A percentile compares a stretch with the other conserved stretches of the same genome.
Evolutionary conservation across 92 coral and sea anemone genomes (phyloP).

Genomic region (Epizoanthus ramosus): DNA sequence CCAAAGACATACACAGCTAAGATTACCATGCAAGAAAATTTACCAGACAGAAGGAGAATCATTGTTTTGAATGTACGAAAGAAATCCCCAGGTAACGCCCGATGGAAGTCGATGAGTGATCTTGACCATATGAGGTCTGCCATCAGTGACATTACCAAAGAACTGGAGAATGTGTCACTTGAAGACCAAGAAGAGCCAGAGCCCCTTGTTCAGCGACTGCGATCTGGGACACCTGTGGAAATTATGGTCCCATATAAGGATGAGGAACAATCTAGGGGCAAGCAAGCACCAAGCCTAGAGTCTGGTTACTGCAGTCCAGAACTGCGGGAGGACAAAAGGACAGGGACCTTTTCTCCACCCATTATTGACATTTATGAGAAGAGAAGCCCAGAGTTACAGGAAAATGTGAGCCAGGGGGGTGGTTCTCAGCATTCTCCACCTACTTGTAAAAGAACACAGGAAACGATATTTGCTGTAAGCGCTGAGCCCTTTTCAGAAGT

Average conservation of each 20-base stretch:
- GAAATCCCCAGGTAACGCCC: slow-evolving; percentile 63
- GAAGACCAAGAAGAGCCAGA: slow-evolving; percentile 17
- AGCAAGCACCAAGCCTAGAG: not conserved
- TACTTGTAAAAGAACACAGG: slow-evolving; percentile 5
- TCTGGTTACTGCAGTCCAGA: slow-evolving; percentile 19
- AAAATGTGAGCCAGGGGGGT: not conserved
- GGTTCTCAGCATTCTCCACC: not conserved
- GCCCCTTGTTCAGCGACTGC: slow-evolving; percentile 9
- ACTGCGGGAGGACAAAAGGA: not conserved
- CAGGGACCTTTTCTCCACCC: not conserved
- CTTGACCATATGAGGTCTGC: slow-evolving; percentile 63
- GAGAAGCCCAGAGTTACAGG: not conserved
- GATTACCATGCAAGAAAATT: slow-evolving; percentile 75
- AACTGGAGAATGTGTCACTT: slow-evolving; percentile 1
- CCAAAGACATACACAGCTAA: slow-evolving; percentile 61
- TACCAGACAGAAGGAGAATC: slow-evolving; percentile 67
- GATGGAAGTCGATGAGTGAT: slow-evolving; percentile 84
- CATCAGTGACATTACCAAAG: slow-evolving; percentile 37
- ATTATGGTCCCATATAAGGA: slow-evolving; percentile 31
- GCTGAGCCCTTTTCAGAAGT: slow-evolving; percentile 38
- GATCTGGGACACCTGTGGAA: slow-evolving; percentile 30
- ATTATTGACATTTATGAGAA: not conserved
- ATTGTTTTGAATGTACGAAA: slow-evolving; percentile 77
- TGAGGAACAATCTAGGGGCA: not conserved
- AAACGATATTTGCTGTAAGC: slow-evolving; percentile 55